Evolutionary conservation across 1,140 invertebrate species (phyloP).

Genomic region (Pseudomyrmex flavicornis): DNA sequence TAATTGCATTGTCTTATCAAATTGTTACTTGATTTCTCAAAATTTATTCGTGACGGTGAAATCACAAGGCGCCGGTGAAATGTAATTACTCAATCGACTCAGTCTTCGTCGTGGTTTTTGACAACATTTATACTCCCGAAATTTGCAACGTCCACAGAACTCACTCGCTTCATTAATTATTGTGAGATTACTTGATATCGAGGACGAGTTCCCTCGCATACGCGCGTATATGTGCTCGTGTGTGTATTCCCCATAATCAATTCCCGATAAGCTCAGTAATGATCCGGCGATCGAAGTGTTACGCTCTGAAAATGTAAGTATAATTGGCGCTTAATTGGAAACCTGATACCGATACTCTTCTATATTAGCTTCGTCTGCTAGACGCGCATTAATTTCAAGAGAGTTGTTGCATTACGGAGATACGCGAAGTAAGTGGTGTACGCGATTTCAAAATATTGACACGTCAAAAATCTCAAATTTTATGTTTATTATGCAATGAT

Average conservation of each 20-base stretch:
- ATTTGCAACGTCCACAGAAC: not conserved
- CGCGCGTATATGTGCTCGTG: not conserved
- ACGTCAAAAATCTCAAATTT: not conserved
- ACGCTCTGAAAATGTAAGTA: slow-evolving; percentile 56
- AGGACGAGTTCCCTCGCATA: not conserved
- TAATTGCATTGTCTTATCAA: no score
- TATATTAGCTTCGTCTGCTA: slow-evolving; percentile 57
- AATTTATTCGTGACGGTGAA: not conserved
- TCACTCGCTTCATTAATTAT: not conserved
- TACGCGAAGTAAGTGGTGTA: slow-evolving; percentile 10
- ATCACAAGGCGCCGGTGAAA: not conserved
- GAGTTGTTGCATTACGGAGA: slow-evolving; percentile 10
- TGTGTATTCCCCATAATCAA: slow-evolving; percentile 53
- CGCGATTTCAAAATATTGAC: not conserved
- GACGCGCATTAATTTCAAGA: slow-evolving; percentile 24
- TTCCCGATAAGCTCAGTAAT: slow-evolving; percentile 57
- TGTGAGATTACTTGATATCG: slow-evolving; percentile 12
- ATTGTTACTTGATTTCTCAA: not conserved
- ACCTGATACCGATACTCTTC: slow-evolving; percentile 56
- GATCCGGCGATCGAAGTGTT: slow-evolving; percentile 51
- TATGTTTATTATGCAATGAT: no score
- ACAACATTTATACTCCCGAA: slow-evolving; percentile 5
- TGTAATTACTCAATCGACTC: not conserved
- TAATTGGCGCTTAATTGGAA: slow-evolving; percentile 69
- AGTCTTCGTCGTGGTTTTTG: not conserved